These are phyloP conservation scores for Scolopax mira DNA, from an alignment of 2,113 vertebrate species.

Conservation along the genomic window DNA sequence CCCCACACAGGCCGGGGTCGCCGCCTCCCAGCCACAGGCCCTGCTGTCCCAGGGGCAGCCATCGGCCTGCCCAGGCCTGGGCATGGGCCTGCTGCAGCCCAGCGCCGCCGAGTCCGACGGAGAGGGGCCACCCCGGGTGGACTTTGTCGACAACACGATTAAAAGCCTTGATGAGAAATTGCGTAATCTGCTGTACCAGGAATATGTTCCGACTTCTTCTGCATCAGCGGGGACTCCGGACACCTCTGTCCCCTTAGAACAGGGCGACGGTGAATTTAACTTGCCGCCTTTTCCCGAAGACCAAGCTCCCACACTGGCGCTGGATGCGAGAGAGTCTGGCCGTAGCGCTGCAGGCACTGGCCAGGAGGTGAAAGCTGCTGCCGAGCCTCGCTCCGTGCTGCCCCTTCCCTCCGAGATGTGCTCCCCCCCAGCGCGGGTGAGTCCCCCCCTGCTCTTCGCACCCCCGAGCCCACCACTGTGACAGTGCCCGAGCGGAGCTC, in stretches of 20 bases:
- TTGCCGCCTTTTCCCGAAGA: conserved; percentile 79
- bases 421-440: not conserved
- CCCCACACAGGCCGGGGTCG: conserved; percentile 43
- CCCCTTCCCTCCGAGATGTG: conserved; percentile 10
- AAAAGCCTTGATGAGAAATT: conserved; percentile 96
- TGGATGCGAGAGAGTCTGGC: not conserved
- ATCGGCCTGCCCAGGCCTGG: not conserved
- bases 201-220: conserved; percentile 90
- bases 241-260: conserved; percentile 72
- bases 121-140: conserved; percentile 86
- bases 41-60: conserved; percentile 26
- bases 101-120: conserved; percentile 84
- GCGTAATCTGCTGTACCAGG: conserved; percentile 94
- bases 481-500: not conserved
- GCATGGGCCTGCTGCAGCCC: conserved; percentile 38
- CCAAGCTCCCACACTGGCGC: not conserved
- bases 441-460: not conserved
- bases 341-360: accelerated
- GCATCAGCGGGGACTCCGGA: conserved; percentile 83
- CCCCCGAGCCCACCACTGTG: not conserved
- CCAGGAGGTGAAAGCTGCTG: conserved; percentile 59
- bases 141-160: conserved; percentile 94
- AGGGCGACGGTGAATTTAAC: conserved; percentile 77
- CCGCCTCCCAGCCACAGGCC: conserved; percentile 18
- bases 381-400: conserved; percentile 39